phyloP scores from a whole-genome alignment of 1,140 invertebrate species.

The Camponotus pennsylvanicus region DNA sequence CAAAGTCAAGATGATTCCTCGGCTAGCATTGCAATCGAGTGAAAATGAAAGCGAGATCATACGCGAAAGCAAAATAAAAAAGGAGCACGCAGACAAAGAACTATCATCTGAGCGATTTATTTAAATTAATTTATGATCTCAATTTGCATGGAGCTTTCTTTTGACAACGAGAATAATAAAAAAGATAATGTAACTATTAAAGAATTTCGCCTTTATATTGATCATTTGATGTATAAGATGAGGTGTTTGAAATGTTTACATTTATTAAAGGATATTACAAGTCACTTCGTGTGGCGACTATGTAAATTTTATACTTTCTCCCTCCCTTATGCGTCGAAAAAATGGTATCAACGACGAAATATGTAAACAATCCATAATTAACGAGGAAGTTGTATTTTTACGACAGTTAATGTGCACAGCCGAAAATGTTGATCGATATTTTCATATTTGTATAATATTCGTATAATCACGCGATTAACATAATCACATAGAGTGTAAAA shows the following conservation, averaged over 20 bases:
- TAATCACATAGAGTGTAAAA: background rate
- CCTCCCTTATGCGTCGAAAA: slow-evolving; percentile 38
- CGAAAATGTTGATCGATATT: background rate
- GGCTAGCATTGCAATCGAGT: background rate
- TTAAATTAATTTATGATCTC: slow-evolving; percentile 1
- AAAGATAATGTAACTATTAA: slow-evolving; percentile 26
- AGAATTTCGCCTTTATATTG: slow-evolving; percentile 26
- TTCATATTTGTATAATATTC: background rate
- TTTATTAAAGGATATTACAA: slow-evolving; percentile 47
- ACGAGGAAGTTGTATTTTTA: slow-evolving; percentile 39
- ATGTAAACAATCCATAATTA: slow-evolving; percentile 1
- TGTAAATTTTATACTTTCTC: slow-evolving; percentile 47
- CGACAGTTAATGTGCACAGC: slow-evolving; percentile 10
- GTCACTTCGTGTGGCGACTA: slow-evolving; percentile 39
- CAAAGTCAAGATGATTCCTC: background rate
- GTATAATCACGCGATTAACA: background rate
- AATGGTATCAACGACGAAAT: slow-evolving; percentile 26
- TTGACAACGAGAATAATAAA: slow-evolving; percentile 53
- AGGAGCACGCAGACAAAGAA: background rate
- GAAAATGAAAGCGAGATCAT: slow-evolving; percentile 1
- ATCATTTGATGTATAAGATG: slow-evolving; percentile 48
- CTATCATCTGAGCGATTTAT: background rate
- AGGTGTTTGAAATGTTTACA: slow-evolving; percentile 44
- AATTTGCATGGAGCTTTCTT: slow-evolving; percentile 7
- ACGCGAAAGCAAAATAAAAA: background rate